Conservation (phyloP, 1,140 invertebrate genomes). For the Zaprionus capensis region DNA sequence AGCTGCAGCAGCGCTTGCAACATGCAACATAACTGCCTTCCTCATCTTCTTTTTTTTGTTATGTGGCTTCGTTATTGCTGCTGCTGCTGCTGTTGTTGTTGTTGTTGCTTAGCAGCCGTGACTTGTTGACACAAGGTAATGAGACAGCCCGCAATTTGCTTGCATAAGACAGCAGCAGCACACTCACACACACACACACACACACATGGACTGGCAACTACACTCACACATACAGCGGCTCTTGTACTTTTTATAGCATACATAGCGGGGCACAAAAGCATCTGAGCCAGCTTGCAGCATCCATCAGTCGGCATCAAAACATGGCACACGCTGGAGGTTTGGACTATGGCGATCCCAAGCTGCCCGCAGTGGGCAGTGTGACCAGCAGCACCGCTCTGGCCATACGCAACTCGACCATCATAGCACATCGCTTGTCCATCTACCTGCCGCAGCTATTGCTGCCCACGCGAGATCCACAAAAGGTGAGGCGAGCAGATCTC, state of each 20-base stretch:
- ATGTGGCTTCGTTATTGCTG: constrained; percentile 54
- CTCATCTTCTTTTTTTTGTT: constrained; percentile 13
- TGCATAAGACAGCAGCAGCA: constrained; percentile 63
- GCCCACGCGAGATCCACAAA: constrained; percentile 70
- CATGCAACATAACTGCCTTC: constrained; percentile 24
- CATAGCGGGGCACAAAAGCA: constrained; percentile 50
- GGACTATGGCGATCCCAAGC: constrained; percentile 49
- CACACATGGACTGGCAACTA: background rate
- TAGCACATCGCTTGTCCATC: constrained; percentile 74
- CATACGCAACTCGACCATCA: constrained; percentile 74
- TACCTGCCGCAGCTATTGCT: constrained; percentile 71
- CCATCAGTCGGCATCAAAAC: constrained; percentile 61
- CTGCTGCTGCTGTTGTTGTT: background rate
- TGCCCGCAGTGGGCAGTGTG: constrained; percentile 44
- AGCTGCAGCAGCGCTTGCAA: constrained; percentile 24
- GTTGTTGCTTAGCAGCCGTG: constrained; percentile 62
- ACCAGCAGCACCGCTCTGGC: constrained; percentile 73
- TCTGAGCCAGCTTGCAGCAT: constrained; percentile 4
- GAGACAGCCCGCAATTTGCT: constrained; percentile 75
- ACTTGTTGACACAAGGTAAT: constrained; percentile 82
- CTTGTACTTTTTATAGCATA: constrained; percentile 71
- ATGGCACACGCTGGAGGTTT: constrained; percentile 59
- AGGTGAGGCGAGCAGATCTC: constrained; percentile 38
- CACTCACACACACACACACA: constrained; percentile 10
- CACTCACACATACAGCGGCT: constrained; percentile 24